phyloP scores from a whole-genome alignment of 53 echinoderm and acorn worm species.

The Hippasteria phrygiana region DNA sequence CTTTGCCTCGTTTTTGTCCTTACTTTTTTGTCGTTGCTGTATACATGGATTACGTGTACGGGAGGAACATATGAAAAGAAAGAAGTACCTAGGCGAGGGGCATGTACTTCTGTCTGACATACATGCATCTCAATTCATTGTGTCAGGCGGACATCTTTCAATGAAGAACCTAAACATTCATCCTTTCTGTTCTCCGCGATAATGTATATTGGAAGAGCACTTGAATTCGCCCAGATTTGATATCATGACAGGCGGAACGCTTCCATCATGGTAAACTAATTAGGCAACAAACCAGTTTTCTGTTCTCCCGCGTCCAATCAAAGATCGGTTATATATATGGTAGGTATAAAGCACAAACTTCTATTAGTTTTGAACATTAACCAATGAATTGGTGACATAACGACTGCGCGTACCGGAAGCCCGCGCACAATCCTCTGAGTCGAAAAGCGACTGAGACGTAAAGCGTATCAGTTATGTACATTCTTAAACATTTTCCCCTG shows the following conservation, averaged over 20 bases:
- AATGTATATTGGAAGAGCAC: neutral
- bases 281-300: neutral
- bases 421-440: neutral
- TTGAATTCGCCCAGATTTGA: neutral
- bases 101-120: conserved; percentile 17
- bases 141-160: conserved; percentile 1
- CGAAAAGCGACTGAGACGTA: neutral
- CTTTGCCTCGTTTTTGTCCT: conserved; percentile 39
- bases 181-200: neutral
- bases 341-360: neutral
- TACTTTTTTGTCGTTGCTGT: conserved; percentile 36
- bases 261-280: neutral
- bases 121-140: conserved; percentile 15
- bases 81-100: neutral
- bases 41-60: neutral
- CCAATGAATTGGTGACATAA: neutral
- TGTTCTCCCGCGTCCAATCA: neutral
- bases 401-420: neutral
- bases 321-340: neutral
- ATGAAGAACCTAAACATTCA: neutral
- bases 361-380: neutral
- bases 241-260: neutral
- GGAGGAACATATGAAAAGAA: neutral
- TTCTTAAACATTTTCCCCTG: neutral
- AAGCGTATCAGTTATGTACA: neutral